Evolutionary conservation across 2,797 vertebrate genomes (phyloP), one percentile per base, ranked within the genome.

Genomic region (Sternarchorhynchus goeldii): DNA sequence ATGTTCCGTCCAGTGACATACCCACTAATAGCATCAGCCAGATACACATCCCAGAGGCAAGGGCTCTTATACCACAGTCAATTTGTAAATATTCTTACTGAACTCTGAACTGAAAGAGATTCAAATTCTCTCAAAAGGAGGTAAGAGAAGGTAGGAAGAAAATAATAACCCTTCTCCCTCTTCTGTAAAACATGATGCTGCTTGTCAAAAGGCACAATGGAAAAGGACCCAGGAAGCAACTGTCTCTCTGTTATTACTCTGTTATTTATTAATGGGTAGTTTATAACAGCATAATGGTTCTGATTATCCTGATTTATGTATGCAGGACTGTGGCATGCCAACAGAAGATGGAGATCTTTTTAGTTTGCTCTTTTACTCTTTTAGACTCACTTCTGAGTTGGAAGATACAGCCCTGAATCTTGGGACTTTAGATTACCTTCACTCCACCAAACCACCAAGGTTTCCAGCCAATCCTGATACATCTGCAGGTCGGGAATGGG

Each of bases 21-120:
- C 32, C 36, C 68, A 14, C n/a, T 64, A 78, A 36, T 72, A 18
- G 59, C 60, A 82, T 77, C 64, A 70, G 20, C 57, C 63, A 34
- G 34, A 57, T 71, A 60, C 71, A 77, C 73, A 77, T 73, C 58
- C 68, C 56, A 78, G 60, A 81, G 76, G 59, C 71, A 86, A 84
- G 81, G 82, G 85, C 82, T 86, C 70, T 71, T 70, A 78, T 68
- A 75, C 57, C 62, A 74, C 39, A 1, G 68, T 18, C 34, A 20
- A 53, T 76, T 73, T 69, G 67, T 77, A 80, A 78, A 82, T 75
- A 75, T 70, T 39, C 59, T 73, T 73, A 83, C 53, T 76, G 58
- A 59, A 73, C n/a, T 81, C 32, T 71, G 66, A 60, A 75, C 58
- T 32, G 59, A 66, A 81, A 34, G 71, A 81, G 32, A 58, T 73